These are phyloP conservation scores for Nipponia nippon DNA, from an alignment of 2,113 vertebrate species.

Conservation along the genomic window DNA sequence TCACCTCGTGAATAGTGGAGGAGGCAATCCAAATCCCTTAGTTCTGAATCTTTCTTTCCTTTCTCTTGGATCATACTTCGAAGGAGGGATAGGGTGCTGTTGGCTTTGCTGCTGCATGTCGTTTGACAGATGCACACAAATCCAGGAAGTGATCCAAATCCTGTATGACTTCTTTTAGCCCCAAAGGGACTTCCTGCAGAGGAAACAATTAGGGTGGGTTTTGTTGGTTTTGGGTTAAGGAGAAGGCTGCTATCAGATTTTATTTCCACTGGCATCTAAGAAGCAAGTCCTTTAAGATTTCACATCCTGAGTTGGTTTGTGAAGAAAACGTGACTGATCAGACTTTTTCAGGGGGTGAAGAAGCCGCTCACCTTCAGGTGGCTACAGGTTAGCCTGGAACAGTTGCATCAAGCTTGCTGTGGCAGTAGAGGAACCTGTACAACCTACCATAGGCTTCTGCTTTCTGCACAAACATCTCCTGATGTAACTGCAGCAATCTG, in stretches of 20 bases:
- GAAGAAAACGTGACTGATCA: conserved; percentile 45
- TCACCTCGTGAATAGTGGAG: conserved; percentile 35
- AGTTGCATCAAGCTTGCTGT: background rate
- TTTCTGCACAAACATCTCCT: background rate
- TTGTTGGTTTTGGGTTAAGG: background rate
- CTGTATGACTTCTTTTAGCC: conserved; percentile 67
- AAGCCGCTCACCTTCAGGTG: background rate
- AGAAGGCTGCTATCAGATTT: conserved; percentile 43
- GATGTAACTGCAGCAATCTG: background rate
- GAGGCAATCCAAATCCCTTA: conserved; percentile 38
- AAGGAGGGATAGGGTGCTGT: conserved; percentile 7
- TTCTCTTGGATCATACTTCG: conserved; percentile 3
- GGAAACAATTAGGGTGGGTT: conserved; percentile 61
- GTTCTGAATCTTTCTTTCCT: background rate
- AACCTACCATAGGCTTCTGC: background rate
- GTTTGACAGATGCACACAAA: conserved; percentile 31
- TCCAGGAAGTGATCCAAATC: conserved; percentile 65
- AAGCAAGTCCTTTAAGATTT: conserved; percentile 59
- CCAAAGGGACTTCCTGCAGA: conserved; percentile 68
- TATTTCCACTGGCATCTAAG: conserved; percentile 46
- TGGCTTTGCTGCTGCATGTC: conserved; percentile 17
- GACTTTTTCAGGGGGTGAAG: background rate
- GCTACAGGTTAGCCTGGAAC: background rate
- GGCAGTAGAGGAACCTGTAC: background rate
- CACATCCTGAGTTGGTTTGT: conserved; percentile 45